These are phyloP conservation scores for Dryobotodes eremita DNA, from an alignment of 2,888 invertebrate species.

Conservation along the genomic window DNA sequence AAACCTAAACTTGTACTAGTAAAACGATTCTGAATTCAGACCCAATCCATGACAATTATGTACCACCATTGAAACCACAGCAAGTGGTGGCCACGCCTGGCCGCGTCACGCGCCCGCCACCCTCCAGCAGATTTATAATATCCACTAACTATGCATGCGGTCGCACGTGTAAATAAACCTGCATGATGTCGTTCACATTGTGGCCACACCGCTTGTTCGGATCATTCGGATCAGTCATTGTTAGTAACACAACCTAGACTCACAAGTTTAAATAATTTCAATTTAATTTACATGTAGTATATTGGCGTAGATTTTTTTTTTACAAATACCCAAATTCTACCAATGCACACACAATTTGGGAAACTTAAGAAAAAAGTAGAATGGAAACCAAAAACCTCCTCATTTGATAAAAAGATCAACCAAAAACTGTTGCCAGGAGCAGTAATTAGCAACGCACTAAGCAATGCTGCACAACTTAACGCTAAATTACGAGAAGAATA, in stretches of 20 bases:
- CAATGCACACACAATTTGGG: too few relatives aligned
- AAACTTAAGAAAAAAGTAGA: too few relatives aligned
- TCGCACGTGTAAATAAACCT: slow-evolving; percentile 28
- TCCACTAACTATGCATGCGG: slow-evolving; percentile 41
- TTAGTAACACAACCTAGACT: neutral
- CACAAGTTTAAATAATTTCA: neutral
- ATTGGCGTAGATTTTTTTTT: neutral
- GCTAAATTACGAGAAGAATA: too few relatives aligned
- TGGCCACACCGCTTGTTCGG: slow-evolving; percentile 23
- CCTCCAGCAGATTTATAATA: slow-evolving; percentile 42
- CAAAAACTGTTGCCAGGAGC: too few relatives aligned
- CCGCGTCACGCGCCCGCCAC: slow-evolving; percentile 15
- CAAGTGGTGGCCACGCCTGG: neutral
- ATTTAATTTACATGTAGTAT: neutral
- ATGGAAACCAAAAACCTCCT: too few relatives aligned
- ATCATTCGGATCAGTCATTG: neutral
- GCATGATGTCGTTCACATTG: slow-evolving; percentile 19
- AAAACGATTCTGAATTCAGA: neutral
- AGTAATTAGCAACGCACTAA: neutral
- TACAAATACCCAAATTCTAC: too few relatives aligned
- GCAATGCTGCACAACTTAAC: neutral
- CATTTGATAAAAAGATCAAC: too few relatives aligned
- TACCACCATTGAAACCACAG: neutral
- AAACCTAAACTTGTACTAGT: neutral
- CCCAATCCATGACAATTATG: neutral